phyloP scores from a whole-genome alignment of 2,113 vertebrate species.

The Laticauda colubrina region DNA sequence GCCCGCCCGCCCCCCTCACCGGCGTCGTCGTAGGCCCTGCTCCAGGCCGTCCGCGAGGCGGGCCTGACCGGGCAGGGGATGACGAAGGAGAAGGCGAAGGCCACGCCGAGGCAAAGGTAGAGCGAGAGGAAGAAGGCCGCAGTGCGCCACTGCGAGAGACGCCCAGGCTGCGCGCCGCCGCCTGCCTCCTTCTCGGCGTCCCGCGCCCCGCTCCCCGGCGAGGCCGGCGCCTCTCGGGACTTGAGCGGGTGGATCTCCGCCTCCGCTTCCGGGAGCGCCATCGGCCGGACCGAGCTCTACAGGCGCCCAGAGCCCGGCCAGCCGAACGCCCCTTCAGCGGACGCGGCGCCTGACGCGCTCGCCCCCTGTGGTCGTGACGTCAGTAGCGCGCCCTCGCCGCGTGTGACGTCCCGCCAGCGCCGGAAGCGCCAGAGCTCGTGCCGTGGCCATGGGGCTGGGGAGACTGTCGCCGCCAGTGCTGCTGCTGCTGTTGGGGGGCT shows the following conservation, averaged over 20 bases:
- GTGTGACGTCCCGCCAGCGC: neutral
- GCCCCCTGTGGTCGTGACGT: neutral
- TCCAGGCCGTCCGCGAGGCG: constrained; percentile 74
- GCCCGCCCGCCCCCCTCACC: constrained; percentile 64
- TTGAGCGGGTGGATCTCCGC: neutral
- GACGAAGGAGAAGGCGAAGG: constrained; percentile 92
- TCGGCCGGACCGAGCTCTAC: neutral
- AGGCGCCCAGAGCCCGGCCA: neutral
- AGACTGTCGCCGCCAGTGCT: neutral
- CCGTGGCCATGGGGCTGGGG: neutral
- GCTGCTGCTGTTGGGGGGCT: neutral
- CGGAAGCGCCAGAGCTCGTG: neutral
- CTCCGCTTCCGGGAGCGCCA: neutral
- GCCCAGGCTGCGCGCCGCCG: constrained; percentile 53
- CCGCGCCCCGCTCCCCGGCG: constrained; percentile 68
- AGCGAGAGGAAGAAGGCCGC: constrained; percentile 84
- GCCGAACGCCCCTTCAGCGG: neutral
- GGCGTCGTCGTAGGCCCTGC: constrained; percentile 65
- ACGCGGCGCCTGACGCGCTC: neutral
- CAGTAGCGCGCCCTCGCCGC: neutral
- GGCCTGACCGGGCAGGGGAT: constrained; percentile 89
- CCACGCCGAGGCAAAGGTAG: constrained; percentile 82
- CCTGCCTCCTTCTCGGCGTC: constrained; percentile 72
- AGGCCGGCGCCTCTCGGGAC: neutral
- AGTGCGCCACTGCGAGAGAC: constrained; percentile 79